phyloP scores from a whole-genome alignment of 2,888 invertebrate species.

The Tetragonisca angustula region DNA sequence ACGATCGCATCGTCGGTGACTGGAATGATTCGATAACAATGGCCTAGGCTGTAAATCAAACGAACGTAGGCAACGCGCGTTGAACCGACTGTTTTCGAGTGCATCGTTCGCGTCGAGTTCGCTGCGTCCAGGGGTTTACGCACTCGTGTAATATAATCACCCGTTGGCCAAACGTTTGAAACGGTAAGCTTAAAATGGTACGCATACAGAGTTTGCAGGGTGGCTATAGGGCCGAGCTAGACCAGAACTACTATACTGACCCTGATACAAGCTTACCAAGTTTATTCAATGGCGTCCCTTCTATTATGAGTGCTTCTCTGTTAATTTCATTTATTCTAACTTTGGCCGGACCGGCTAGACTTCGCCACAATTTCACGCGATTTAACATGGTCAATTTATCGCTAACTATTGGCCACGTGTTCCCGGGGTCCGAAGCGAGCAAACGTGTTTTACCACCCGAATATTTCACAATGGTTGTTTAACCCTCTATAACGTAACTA shows the following conservation, averaged over 20 bases:
- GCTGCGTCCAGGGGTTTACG: background rate
- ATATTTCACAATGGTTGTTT: background rate
- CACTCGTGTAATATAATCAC: slow-evolving; percentile 55
- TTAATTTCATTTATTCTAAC: slow-evolving; percentile 63
- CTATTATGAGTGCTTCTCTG: slow-evolving; percentile 61
- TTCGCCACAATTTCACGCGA: slow-evolving; percentile 45
- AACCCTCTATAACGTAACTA: background rate
- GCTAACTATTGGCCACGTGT: slow-evolving; percentile 26
- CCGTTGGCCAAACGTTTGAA: slow-evolving; percentile 51
- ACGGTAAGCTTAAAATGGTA: slow-evolving; percentile 55
- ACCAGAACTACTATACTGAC: slow-evolving; percentile 53
- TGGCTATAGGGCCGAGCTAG: background rate
- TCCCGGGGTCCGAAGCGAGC: no score
- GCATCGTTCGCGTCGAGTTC: slow-evolving; percentile 14
- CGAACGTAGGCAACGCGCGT: slow-evolving; percentile 26
- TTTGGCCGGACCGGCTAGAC: slow-evolving; percentile 46
- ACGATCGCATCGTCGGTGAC: slow-evolving; percentile 11
- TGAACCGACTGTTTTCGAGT: slow-evolving; percentile 17
- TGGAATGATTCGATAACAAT: slow-evolving; percentile 57
- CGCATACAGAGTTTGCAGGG: slow-evolving; percentile 40
- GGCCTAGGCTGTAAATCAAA: slow-evolving; percentile 52
- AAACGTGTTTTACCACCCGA: background rate
- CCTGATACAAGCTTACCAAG: slow-evolving; percentile 63
- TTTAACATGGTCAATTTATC: slow-evolving; percentile 63
- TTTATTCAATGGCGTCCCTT: slow-evolving; percentile 65